Evolutionary conservation across 35 echinoderm and acorn worm species (phyloP).

Genomic region (Hemicentrotus pulcherrimus): DNA sequence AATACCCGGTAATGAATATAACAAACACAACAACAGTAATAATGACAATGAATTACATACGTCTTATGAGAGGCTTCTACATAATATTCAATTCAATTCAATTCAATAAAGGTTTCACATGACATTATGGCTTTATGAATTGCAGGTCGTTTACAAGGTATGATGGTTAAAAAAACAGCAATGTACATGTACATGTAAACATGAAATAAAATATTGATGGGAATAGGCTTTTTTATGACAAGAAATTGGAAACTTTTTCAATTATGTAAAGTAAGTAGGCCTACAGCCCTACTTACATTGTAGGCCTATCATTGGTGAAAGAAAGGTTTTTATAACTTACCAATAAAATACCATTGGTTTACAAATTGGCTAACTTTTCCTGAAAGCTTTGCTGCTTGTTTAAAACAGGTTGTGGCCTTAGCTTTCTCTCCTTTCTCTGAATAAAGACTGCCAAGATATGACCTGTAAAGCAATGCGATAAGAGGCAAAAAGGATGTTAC

Average conservation of each 20-base stretch:
- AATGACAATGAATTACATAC: neutral
- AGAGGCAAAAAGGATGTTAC: no score
- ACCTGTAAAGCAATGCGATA: constrained; percentile 59
- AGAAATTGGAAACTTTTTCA: neutral
- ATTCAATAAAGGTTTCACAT: no score
- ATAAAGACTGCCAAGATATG: constrained; percentile 80
- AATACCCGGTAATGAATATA: neutral
- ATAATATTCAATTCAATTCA: no score
- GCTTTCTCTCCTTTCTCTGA: constrained; percentile 55
- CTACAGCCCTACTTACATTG: neutral
- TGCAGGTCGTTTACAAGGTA: no score
- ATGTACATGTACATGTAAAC: no score
- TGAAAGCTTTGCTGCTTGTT: constrained; percentile 83
- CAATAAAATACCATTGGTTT: constrained; percentile 81
- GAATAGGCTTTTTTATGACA: neutral
- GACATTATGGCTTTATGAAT: no score
- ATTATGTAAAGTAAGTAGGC: neutral
- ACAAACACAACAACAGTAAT: neutral
- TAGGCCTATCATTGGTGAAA: neutral
- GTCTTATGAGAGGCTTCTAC: neutral
- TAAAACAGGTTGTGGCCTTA: constrained; percentile 88
- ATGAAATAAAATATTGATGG: neutral
- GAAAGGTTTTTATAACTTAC: constrained; percentile 36
- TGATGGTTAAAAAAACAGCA: no score
- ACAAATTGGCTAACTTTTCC: constrained; percentile 75